These are phyloP conservation scores for Triplophysa rosa DNA, from an alignment of 2,113 vertebrate genomes.

Conservation along the genomic window DNA sequence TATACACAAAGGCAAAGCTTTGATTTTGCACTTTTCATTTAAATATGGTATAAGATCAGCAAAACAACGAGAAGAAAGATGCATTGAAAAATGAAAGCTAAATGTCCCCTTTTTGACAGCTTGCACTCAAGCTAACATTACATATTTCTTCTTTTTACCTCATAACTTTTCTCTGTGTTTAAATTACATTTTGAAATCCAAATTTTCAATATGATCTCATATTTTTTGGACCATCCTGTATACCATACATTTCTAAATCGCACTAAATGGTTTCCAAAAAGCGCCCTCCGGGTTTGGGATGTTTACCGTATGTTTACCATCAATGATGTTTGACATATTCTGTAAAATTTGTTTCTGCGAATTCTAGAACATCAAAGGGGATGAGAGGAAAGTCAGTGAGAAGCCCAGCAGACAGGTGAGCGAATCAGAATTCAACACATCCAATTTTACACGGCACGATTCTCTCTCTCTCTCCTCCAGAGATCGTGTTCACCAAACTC, in stretches of 20 bases:
- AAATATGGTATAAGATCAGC: no score
- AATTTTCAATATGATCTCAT: no score
- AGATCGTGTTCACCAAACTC: constrained; percentile 33
- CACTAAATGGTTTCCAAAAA: constrained; percentile 1
- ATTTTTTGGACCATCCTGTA: not conserved
- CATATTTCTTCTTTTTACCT: no score
- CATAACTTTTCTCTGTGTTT: no score
- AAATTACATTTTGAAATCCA: no score
- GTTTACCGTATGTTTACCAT: constrained; percentile 22
- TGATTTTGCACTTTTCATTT: no score
- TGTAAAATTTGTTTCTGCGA: constrained; percentile 18
- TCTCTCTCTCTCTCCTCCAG: not conserved
- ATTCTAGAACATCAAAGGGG: constrained; percentile 24
- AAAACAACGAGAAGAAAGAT: no score
- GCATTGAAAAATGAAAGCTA: no score
- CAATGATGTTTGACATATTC: constrained; percentile 5
- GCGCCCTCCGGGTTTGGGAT: not conserved
- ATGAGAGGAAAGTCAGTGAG: not conserved
- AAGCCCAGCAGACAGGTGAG: constrained; percentile 5
- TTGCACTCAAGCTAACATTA: no score
- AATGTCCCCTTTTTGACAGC: no score
- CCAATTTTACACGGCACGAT: constrained; percentile 1
- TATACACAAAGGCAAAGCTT: no score
- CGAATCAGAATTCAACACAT: not conserved
- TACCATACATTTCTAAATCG: not conserved